Evolutionary conservation across 2,888 invertebrate genomes (phyloP).

Genomic region (Emmelina monodactyla): DNA sequence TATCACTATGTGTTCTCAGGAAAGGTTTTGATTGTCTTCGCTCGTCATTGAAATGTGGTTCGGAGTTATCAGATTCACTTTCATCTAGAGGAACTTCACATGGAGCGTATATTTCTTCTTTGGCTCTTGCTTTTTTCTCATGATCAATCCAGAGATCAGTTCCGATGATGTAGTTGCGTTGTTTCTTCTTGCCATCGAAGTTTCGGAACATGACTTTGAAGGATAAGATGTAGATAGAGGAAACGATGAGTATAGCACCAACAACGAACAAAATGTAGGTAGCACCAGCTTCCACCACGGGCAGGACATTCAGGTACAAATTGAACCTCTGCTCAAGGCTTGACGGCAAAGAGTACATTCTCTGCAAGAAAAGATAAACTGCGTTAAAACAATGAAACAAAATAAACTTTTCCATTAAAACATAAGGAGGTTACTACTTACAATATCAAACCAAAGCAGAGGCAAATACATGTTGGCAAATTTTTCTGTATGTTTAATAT

Average conservation of each 20-base stretch:
- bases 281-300: conserved; percentile 63
- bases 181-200: conserved; percentile 26
- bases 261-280: conserved; percentile 66
- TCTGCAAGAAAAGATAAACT: conserved; percentile 68
- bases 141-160: conserved; percentile 28
- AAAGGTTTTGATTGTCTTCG: conserved; percentile 18
- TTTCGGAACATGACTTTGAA: conserved; percentile 52
- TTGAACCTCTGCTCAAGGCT: conserved; percentile 70
- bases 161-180: conserved; percentile 24
- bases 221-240: conserved; percentile 50
- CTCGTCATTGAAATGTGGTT: conserved; percentile 22
- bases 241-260: conserved; percentile 54
- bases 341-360: conserved; percentile 73
- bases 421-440: too few relatives aligned
- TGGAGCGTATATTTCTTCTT: conserved; percentile 35
- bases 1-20: conserved; percentile 30
- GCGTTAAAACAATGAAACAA: too few relatives aligned
- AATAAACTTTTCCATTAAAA: too few relatives aligned
- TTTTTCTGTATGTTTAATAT: conserved; percentile 70
- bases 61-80: conserved; percentile 29
- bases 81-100: conserved; percentile 47
- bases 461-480: conserved; percentile 80
- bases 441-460: conserved; percentile 89
- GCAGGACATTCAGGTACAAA: conserved; percentile 76
- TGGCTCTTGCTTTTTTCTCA: conserved; percentile 17